phyloP scores from a whole-genome alignment of 2,888 invertebrate genomes.

The Frankliniella fusca region DNA sequence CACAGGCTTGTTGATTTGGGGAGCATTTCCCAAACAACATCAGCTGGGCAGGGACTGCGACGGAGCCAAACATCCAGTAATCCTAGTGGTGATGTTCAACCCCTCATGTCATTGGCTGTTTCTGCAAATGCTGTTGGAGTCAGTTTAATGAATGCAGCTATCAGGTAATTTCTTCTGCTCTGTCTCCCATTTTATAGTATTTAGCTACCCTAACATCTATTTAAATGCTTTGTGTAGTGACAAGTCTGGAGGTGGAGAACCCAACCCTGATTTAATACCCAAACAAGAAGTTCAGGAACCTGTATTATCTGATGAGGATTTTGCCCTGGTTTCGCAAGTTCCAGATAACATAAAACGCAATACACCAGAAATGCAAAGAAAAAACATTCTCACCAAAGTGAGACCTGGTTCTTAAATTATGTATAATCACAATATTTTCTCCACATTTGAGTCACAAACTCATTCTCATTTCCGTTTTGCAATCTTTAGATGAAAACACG shows the following conservation, averaged over 20 bases:
- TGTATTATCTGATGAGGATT: neutral
- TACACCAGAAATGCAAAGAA: constrained; percentile 59
- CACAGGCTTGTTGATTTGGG: constrained; percentile 72
- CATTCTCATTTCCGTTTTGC: constrained; percentile 35
- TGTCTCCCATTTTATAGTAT: neutral
- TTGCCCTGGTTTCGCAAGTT: neutral
- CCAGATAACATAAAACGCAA: constrained; percentile 56
- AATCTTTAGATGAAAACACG: constrained; percentile 43
- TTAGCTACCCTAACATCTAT: neutral
- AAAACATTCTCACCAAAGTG: constrained; percentile 52
- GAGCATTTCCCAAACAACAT: constrained; percentile 47
- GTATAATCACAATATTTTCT: no score
- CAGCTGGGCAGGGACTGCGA: constrained; percentile 34
- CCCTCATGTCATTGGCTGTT: constrained; percentile 47
- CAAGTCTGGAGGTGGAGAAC: neutral
- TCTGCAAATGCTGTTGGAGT: constrained; percentile 46
- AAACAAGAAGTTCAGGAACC: neutral
- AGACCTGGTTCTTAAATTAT: neutral
- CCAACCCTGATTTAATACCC: neutral
- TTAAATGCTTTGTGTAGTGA: neutral
- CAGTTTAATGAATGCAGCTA: neutral
- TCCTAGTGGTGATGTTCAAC: constrained; percentile 41
- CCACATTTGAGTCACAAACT: constrained; percentile 44
- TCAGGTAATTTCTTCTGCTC: neutral
- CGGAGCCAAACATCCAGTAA: constrained; percentile 41